Base-by-base conservation (phyloP, 2,113 vertebrate genomes). In the Oncorhynchus clarkii region DNA sequence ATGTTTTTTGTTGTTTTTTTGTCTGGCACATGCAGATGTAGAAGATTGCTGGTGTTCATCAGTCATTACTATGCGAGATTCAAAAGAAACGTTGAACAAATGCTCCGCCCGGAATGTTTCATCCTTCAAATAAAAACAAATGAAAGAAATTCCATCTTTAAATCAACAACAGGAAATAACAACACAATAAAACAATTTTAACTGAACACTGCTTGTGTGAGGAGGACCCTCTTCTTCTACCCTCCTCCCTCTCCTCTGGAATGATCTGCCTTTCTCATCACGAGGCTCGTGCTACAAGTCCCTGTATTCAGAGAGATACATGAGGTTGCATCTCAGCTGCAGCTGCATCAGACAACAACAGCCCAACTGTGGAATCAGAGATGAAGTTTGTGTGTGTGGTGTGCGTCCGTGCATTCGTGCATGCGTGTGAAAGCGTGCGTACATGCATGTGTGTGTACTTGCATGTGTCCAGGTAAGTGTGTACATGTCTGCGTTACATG, bases 41-140 rank as follows among this genome's bases (percentile, higher is more conserved):
- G 51, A 2, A 59, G 70, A 72, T 75, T 80, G 54, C 57, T 67
- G 65, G 66, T 49, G 20, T 54, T 70, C 60, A 45, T 69, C 4
- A 27, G 54, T 31, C 71, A 16, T 22, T 22, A 8, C 24, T 9
- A 54, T 54, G 57, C 49, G 51, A 71, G 69, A 70, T 70, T 70
- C 5, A 57, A 71, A 70, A 69, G 71, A 66, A 34, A 51, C 78
- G 80, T 82, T 82, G 73, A 85, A 74, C 64, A 49, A 79, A 51
- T 60, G 54, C 54, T n/a, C 60, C 51, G 60, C 59, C 59, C 24
- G 29, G 20, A 76, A 71, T 76, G 27, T 57, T 67, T 31, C 1
- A 75, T 66, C 59, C 59, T 79, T 81, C 65, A 71, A 81, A 76
- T 31, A 74, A 39, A 59, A 60, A 70, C 31, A 76, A 81, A 72